Conservation (phyloP, 2,113 vertebrate species). For the Epinephelus lanceolatus region DNA sequence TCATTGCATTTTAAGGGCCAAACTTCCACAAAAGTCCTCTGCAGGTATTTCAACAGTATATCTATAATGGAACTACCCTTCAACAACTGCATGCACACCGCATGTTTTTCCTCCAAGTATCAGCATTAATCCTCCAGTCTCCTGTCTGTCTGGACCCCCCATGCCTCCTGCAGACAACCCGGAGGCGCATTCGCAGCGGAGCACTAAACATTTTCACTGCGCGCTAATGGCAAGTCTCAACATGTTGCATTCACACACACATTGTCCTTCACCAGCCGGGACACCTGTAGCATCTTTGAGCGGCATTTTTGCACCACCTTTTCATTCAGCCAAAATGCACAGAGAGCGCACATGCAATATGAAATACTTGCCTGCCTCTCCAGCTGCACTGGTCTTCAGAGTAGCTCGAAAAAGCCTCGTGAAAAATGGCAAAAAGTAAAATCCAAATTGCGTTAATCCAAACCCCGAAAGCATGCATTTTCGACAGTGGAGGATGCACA, state of each 20-base stretch:
- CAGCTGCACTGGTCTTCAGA: conserved; percentile 90
- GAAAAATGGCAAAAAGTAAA: conserved; percentile 73
- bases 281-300: conserved; percentile 26
- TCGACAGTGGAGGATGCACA: conserved; percentile 23
- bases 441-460: conserved; percentile 81
- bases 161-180: conserved; percentile 66
- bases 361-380: conserved; percentile 88
- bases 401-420: conserved; percentile 75
- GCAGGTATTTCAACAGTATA: not conserved
- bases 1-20: not conserved
- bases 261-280: not conserved
- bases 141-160: conserved; percentile 61
- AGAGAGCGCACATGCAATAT: not conserved
- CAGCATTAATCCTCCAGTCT: conserved; percentile 49
- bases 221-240: conserved; percentile 49
- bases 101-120: conserved; percentile 3
- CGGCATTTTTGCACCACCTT: not conserved
- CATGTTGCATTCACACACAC: conserved; percentile 41
- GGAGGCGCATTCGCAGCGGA: conserved; percentile 47
- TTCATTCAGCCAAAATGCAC: not conserved
- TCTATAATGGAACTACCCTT: not conserved
- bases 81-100: not conserved
- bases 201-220: conserved; percentile 56
- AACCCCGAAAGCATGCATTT: conserved; percentile 65
- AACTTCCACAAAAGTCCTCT: not conserved